Evolutionary conservation across 1,140 invertebrate species (phyloP).

Genomic region (Diachasmimorpha longicaudata): DNA sequence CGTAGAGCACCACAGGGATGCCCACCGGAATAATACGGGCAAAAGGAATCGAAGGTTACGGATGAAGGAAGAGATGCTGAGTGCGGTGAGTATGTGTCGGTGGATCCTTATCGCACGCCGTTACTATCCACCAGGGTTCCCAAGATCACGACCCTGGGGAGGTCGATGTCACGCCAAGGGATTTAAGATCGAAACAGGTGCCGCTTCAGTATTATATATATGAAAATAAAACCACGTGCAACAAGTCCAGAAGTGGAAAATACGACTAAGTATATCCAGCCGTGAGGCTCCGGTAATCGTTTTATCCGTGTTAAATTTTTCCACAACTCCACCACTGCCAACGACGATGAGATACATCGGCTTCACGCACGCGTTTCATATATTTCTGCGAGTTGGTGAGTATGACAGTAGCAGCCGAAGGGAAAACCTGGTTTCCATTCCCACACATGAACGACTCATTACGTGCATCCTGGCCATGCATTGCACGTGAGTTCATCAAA

Average conservation of each 20-base stretch:
- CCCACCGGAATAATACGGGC: neutral
- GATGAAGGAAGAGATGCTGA: conserved; percentile 17
- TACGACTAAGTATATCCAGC: neutral
- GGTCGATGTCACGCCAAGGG: conserved; percentile 11
- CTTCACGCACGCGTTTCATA: neutral
- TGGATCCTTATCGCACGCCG: neutral
- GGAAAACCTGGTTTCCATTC: neutral
- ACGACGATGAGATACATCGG: neutral
- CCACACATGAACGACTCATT: conserved; percentile 1
- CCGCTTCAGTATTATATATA: neutral
- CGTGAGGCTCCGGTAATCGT: neutral
- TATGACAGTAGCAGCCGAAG: neutral
- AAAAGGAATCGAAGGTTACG: conserved; percentile 13
- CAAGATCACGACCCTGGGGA: conserved; percentile 18
- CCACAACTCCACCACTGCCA: neutral
- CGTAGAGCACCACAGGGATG: neutral
- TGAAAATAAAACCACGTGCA: neutral
- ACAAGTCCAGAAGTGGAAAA: neutral
- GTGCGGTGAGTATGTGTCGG: neutral
- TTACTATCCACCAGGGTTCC: neutral
- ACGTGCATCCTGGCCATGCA: neutral
- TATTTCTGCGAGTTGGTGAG: neutral
- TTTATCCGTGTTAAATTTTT: conserved; percentile 3
- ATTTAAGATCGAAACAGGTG: conserved; percentile 14
- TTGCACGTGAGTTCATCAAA: conserved; percentile 9